Conservation (phyloP, 2,797 vertebrate genomes). For the Rhinophrynus dorsalis region DNA sequence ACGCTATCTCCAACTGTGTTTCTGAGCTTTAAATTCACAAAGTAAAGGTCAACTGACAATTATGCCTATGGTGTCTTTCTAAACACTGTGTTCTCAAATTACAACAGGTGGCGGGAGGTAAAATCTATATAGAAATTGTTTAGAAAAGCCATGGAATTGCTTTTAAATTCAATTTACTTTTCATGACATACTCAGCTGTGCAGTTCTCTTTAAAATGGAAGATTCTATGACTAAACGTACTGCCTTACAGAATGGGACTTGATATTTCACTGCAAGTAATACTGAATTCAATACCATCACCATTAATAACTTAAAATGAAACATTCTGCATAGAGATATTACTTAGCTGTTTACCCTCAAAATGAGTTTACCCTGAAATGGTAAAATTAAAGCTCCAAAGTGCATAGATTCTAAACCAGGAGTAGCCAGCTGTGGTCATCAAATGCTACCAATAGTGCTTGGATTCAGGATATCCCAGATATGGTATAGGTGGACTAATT, state of each 20-base stretch:
- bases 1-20: constrained; percentile 5
- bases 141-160: background rate
- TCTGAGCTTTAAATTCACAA: background rate
- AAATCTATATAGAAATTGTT: constrained; percentile 10
- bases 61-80: constrained; percentile 6
- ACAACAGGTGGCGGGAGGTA: constrained; percentile 29
- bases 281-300: background rate
- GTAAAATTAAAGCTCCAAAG: too few relatives aligned
- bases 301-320: background rate
- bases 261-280: too few relatives aligned
- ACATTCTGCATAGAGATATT: too few relatives aligned
- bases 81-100: constrained; percentile 10
- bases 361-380: too few relatives aligned
- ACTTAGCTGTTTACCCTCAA: too few relatives aligned
- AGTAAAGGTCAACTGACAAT: constrained; percentile 30
- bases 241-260: background rate
- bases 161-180: constrained; percentile 16
- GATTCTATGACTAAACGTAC: background rate
- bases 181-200: background rate
- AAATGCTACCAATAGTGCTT: too few relatives aligned
- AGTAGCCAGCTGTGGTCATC: too few relatives aligned
- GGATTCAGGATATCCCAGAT: too few relatives aligned
- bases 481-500: too few relatives aligned
- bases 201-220: background rate
- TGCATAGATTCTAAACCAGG: too few relatives aligned